Evolutionary conservation across 2,113 vertebrate genomes (phyloP).

Genomic region (Brachypodius melanocephalos): DNA sequence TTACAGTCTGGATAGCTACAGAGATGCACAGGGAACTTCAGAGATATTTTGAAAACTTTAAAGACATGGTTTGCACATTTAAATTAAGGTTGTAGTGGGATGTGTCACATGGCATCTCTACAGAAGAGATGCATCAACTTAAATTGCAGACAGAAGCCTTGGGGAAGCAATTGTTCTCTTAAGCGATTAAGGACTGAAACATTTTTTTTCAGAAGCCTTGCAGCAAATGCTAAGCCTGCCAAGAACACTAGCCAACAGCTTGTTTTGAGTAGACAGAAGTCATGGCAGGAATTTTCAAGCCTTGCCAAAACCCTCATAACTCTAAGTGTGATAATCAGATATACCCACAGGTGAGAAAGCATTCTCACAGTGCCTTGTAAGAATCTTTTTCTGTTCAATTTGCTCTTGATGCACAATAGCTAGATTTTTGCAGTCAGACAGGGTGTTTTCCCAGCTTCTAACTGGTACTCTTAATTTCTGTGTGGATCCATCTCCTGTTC

Average conservation of each 20-base stretch:
- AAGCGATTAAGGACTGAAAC: constrained; percentile 6
- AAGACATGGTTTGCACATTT: not conserved
- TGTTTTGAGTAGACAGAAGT: constrained; percentile 47
- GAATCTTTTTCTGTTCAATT: not conserved
- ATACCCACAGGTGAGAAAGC: constrained; percentile 49
- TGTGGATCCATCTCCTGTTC: not conserved
- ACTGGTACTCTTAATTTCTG: not conserved
- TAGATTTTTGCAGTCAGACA: not conserved
- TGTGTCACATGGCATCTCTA: not conserved
- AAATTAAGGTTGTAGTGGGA: not conserved
- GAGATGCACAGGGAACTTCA: not conserved
- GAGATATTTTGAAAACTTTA: not conserved
- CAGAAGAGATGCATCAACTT: not conserved
- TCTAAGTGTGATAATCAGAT: constrained; percentile 20
- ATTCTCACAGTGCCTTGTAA: not conserved
- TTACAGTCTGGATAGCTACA: not conserved
- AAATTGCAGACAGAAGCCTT: constrained; percentile 37
- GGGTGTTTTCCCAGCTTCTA: not conserved
- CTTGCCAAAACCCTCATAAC: constrained; percentile 37
- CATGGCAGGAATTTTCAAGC: constrained; percentile 52
- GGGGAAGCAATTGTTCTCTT: constrained; percentile 25
- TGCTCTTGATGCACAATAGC: not conserved
- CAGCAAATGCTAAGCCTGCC: constrained; percentile 24
- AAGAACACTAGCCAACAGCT: constrained; percentile 35
- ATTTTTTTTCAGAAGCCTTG: constrained; percentile 5